Base-by-base conservation (phyloP, 2,888 invertebrate species). In the Phaonia tiefii region DNA sequence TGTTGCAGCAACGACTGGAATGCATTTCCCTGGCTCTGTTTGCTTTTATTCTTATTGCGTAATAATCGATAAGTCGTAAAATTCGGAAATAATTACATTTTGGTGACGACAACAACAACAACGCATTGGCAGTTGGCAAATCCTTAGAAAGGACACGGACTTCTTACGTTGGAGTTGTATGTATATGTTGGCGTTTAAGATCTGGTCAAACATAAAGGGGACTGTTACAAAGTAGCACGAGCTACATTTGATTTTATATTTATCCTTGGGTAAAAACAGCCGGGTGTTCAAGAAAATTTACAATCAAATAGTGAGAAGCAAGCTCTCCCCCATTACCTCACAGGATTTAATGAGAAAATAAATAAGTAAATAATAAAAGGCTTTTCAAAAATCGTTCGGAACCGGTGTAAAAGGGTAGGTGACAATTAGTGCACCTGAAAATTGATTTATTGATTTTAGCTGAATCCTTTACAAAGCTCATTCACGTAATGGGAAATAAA, bases 11-110 rank as follows among this genome's bases (percentile, higher is more conserved):
- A 60, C 60, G 37, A 65, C 74, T 80, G 51, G 37, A 70, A 22
- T 42, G 37, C 20, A 39, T 42, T 1, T 2, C 5, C 7, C n/a
- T n/a, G 1, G 37, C 60, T 51, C 78, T 81, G 63, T 25, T 70
- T 75, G 75, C 81, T 81, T 78, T 74, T 56, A 67, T 78, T 81
- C 31, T 78, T 78, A 78, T 81, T 81, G 81, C 81, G 78, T 69
- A 75, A 81, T 81, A 81, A 81, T 78, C 66, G 20, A 60, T 73
- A n/a, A 4, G 15, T 39, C 46, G 60, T 49, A 63, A 54, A 77
- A 72, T 71, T 78, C 74, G 75, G 74, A 77, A 75, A 77, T 81
- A 81, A 81, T 75, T 78, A 54, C 46, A 49, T 26, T 75, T 65
- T 49, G 75, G 54, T 75, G 71, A 67, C 71, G 69, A 67, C 26